These are phyloP conservation scores for Pterostichus niger DNA, from an alignment of 2,888 invertebrate genomes.

Conservation along the genomic window DNA sequence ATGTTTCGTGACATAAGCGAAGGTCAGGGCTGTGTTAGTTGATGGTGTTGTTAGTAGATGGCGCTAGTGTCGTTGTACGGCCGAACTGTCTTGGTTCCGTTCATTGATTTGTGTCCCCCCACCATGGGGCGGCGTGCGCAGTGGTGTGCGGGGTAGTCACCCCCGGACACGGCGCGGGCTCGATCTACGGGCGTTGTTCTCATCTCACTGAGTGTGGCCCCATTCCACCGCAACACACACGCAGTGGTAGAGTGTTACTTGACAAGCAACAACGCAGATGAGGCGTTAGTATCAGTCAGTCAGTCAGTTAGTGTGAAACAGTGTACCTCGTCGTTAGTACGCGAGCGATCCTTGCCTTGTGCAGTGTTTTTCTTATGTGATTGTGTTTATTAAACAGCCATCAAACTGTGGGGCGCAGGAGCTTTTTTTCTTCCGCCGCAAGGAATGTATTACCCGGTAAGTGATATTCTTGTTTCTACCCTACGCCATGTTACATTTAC, in stretches of 20 bases:
- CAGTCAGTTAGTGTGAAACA: no score
- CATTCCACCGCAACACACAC: no score
- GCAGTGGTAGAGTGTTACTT: no score
- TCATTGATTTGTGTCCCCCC: slow-evolving; percentile 57
- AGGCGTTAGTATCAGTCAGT: not conserved
- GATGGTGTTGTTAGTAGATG: not conserved
- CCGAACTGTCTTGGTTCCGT: not conserved
- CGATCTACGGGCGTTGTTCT: slow-evolving; percentile 47
- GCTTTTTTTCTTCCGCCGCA: slow-evolving; percentile 97
- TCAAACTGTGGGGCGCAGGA: slow-evolving; percentile 98
- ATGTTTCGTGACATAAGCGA: not conserved
- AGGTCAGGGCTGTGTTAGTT: not conserved
- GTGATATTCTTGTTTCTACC: slow-evolving; percentile 76
- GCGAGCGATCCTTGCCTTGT: slow-evolving; percentile 68
- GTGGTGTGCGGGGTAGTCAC: slow-evolving; percentile 50
- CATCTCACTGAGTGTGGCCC: not conserved
- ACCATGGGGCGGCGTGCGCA: slow-evolving; percentile 10
- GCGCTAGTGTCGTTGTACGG: not conserved
- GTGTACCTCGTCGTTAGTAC: no score
- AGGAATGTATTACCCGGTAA: slow-evolving; percentile 98
- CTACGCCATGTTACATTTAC: slow-evolving; percentile 23
- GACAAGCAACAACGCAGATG: no score
- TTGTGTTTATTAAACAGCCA: slow-evolving; percentile 82
- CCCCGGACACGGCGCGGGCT: slow-evolving; percentile 10
- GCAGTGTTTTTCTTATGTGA: slow-evolving; percentile 77